A percentile compares a stretch with the other conserved stretches of the same genome.
phyloP scores from a whole-genome alignment of 2,888 invertebrate species.

The Spodoptera picta region DNA sequence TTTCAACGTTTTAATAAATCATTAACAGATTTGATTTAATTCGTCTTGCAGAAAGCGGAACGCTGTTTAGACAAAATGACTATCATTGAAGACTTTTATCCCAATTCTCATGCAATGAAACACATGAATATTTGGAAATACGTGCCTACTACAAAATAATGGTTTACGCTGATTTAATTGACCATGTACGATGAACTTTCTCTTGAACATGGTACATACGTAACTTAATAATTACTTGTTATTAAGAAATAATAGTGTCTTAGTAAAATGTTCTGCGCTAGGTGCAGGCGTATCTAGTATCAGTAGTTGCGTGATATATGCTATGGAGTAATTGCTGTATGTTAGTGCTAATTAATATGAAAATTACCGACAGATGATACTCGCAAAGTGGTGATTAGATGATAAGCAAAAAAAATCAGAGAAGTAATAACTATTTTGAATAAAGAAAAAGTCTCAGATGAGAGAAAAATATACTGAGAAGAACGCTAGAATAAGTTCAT shows the following conservation, averaged over 20 bases:
- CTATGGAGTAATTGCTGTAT: slow-evolving; percentile 3
- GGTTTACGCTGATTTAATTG: slow-evolving; percentile 30
- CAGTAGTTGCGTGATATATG: slow-evolving; percentile 29
- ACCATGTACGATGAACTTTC: slow-evolving; percentile 35
- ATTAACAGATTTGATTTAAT: slow-evolving; percentile 4
- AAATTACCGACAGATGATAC: slow-evolving; percentile 3
- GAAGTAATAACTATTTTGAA: too few species aligned
- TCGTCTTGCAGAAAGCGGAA: slow-evolving; percentile 29
- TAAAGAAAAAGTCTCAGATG: too few species aligned
- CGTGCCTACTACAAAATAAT: slow-evolving; percentile 24
- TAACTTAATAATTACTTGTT: slow-evolving; percentile 31
- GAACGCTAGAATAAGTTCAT: too few species aligned
- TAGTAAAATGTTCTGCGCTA: slow-evolving; percentile 12
- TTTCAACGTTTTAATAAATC: neutral
- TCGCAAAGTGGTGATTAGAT: neutral
- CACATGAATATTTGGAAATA: slow-evolving; percentile 28
- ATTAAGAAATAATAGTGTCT: slow-evolving; percentile 32
- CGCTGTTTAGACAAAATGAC: slow-evolving; percentile 11
- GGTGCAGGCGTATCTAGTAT: slow-evolving; percentile 27
- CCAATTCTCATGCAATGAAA: slow-evolving; percentile 32
- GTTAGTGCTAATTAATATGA: slow-evolving; percentile 8
- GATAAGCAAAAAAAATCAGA: neutral
- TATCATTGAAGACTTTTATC: slow-evolving; percentile 5
- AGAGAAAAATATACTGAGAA: too few species aligned
- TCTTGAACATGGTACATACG: slow-evolving; percentile 18